These are phyloP conservation scores for Callaeas wilsoni DNA, from an alignment of 2,113 vertebrate species.

Conservation along the genomic window DNA sequence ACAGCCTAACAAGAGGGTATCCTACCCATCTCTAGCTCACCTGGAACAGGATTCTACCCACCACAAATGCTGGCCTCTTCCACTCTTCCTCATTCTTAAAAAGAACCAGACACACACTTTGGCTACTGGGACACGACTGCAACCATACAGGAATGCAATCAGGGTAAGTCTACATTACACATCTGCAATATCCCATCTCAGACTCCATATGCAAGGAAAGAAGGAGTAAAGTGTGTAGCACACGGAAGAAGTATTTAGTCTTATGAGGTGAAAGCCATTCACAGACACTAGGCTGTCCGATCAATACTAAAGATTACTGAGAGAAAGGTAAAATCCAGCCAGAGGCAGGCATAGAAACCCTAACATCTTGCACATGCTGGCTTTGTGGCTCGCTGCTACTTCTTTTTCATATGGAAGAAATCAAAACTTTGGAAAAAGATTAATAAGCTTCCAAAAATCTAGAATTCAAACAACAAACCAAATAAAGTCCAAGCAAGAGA, in stretches of 20 bases:
- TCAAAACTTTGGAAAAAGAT: not conserved
- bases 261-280: not conserved
- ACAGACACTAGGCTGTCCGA: not conserved
- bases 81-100: not conserved
- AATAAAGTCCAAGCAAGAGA: not conserved
- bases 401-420: not conserved
- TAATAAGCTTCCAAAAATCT: not conserved
- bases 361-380: not conserved
- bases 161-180: not conserved
- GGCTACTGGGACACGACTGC: not conserved
- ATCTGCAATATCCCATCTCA: not conserved
- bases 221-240: not conserved
- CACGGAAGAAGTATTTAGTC: not conserved
- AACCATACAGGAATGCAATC: accelerated
- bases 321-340: not conserved
- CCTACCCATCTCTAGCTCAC: not conserved
- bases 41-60: not conserved
- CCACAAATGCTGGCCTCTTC: not conserved
- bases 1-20: not conserved
- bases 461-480: not conserved
- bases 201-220: not conserved
- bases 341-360: not conserved
- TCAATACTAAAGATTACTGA: not conserved
- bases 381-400: not conserved
- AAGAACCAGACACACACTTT: not conserved